A percentile compares a stretch with the other conserved stretches of the same genome.
These are phyloP conservation scores for Dysdera silvatica DNA, from an alignment of 1,140 invertebrate genomes.

Conservation along the genomic window DNA sequence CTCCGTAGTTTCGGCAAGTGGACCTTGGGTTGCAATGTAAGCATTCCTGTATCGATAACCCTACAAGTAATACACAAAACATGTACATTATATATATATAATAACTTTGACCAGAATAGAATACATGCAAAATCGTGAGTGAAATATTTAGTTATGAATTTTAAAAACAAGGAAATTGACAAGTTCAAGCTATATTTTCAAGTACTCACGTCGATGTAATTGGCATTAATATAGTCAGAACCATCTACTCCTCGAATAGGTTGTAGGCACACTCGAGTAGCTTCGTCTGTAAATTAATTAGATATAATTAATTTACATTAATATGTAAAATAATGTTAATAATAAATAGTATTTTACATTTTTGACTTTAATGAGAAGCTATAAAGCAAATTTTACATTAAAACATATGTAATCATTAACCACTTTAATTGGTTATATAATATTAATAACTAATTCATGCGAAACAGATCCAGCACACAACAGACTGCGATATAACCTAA, in stretches of 20 bases:
- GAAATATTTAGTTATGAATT: background rate
- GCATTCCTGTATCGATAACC: constrained; percentile 68
- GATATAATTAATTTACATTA: too few species aligned
- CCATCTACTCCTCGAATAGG: constrained; percentile 86
- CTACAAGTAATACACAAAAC: constrained; percentile 35
- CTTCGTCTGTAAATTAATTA: constrained; percentile 56
- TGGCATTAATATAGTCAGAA: constrained; percentile 98
- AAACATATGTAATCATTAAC: too few species aligned
- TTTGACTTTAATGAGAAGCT: too few species aligned
- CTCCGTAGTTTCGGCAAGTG: constrained; percentile 87
- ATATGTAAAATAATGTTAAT: too few species aligned
- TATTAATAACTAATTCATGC: too few species aligned
- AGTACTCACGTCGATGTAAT: constrained; percentile 77
- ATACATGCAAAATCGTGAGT: background rate
- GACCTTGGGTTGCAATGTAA: constrained; percentile 98
- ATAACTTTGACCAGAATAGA: background rate
- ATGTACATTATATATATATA: too few species aligned
- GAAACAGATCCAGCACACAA: too few species aligned
- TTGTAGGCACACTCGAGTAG: constrained; percentile 84
- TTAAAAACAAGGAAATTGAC: background rate
- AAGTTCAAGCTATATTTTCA: too few species aligned
- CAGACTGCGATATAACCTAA: too few species aligned
- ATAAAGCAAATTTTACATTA: too few species aligned
- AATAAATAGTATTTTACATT: too few species aligned
- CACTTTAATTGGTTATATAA: too few species aligned